Percentiles rank a stretch among this genome's conserved stretches.
Conservation (phyloP, 2,888 invertebrate species). For the Thereva unica region DNA sequence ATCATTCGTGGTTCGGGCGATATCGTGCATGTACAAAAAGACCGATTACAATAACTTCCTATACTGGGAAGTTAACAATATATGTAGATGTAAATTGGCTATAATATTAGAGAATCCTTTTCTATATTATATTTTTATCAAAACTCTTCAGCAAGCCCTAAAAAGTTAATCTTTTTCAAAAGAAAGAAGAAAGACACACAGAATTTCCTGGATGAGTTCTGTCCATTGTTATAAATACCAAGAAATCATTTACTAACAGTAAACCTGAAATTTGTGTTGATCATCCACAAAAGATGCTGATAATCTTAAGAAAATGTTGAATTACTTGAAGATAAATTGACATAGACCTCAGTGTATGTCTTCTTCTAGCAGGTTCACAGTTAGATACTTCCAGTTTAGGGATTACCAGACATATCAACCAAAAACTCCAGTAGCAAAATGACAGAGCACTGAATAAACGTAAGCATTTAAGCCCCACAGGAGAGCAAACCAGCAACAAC, state of each 20-base stretch:
- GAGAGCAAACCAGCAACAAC: constrained; percentile 33
- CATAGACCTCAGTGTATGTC: constrained; percentile 10
- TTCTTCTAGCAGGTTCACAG: constrained; percentile 29
- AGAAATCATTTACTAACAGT: constrained; percentile 26
- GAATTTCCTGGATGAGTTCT: no score
- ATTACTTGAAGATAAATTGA: background rate
- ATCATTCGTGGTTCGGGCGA: no score
- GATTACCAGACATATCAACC: constrained; percentile 11
- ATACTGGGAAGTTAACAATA: no score
- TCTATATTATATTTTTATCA: no score
- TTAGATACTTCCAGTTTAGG: constrained; percentile 1
- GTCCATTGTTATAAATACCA: constrained; percentile 9
- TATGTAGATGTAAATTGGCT: no score
- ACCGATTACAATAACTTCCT: no score
- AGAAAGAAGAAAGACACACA: no score
- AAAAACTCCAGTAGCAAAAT: constrained; percentile 22
- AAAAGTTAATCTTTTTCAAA: no score
- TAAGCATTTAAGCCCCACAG: constrained; percentile 13
- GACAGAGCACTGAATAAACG: constrained; percentile 12
- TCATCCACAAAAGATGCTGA: constrained; percentile 16
- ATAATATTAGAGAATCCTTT: no score
- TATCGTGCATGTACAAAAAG: no score
- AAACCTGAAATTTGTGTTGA: constrained; percentile 9
- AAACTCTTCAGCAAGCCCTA: no score
- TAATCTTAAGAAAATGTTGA: constrained; percentile 9